Evolutionary conservation across 1,140 invertebrate species (phyloP), one percentile per base, ranked within the genome.

Genomic region (Dendroctonus valens): DNA sequence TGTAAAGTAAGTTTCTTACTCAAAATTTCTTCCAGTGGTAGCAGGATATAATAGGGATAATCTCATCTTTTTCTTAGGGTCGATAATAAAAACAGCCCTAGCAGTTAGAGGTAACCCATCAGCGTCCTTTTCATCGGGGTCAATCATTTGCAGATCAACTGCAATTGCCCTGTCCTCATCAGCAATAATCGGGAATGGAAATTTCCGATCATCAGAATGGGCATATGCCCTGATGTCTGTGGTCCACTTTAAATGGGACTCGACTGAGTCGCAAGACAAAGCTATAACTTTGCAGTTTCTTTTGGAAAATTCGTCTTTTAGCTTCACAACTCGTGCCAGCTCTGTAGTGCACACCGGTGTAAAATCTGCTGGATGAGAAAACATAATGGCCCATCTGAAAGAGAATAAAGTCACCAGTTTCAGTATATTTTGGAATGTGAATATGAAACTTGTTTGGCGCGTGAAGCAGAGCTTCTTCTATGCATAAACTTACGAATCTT

Each of bases 281-380:
- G 92, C 93, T 69, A 96, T 82, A 7, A 95, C 75, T 81, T 96
- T 96, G 0, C 91, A 88, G 70, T 88, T 87, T 38, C 93, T 80
- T 72, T 90, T 91, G 38, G 84, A 76, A 75, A 97, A 96, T 74
- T 93, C 85, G 0, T 85, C 84, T 8, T 83, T 76, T 68, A 94
- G 83, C 42, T 91, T 85, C 3, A 91, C 89, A 53, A 93, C 86
- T 46, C 87, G 79, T 6, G 90, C 92, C 64, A 97, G 78, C 79
- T 97, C 94, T 0, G 95, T 97, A 7, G 94, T 97, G 76, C 95
- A 96, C 0, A 97, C 94, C 11, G 94, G 95, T 0, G 95, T 97
- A 76, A 92, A 97, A 77, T 97, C 94, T 14, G 91, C 88, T 2
- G 94, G 94, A 79, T 97, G 95, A 0, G 93, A 96, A 78, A 97